Evolutionary conservation across 2,797 vertebrate genomes (phyloP).

Genomic region (Sebastes iracundus): DNA sequence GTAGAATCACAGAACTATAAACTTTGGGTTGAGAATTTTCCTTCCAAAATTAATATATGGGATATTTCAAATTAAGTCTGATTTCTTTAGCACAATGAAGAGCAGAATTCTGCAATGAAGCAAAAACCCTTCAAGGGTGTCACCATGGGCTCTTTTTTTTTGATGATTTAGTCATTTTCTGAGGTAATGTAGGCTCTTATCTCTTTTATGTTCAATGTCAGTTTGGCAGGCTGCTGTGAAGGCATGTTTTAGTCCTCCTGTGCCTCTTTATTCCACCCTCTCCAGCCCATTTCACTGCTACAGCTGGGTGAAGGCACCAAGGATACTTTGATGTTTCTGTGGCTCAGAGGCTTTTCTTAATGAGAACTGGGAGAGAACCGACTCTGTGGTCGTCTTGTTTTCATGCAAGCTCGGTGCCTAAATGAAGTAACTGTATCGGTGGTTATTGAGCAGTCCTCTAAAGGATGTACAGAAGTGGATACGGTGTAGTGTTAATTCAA

Average conservation of each 20-base stretch:
- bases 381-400: conserved; percentile 61
- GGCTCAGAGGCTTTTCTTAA: conserved; percentile 73
- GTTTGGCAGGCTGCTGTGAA: conserved; percentile 62
- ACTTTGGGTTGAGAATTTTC: background rate
- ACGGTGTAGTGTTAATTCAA: conserved; percentile 1
- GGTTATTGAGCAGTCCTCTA: conserved; percentile 37
- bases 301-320: conserved; percentile 65
- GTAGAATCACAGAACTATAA: background rate
- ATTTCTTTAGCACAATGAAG: conserved; percentile 15
- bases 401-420: conserved; percentile 23
- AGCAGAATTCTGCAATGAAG: conserved; percentile 29
- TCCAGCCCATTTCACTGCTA: conserved; percentile 60
- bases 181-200: conserved; percentile 51
- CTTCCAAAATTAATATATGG: background rate
- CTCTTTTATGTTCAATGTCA: conserved; percentile 59
- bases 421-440: conserved; percentile 46
- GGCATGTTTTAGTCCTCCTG: conserved; percentile 64
- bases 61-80: background rate
- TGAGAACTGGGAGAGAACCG: conserved; percentile 67
- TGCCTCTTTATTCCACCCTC: conserved; percentile 64
- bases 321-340: conserved; percentile 76
- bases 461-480: conserved; percentile 20
- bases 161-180: conserved; percentile 61
- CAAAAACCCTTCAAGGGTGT: conserved; percentile 19
- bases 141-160: conserved; percentile 39